Base-by-base conservation (phyloP, 2,113 vertebrate genomes). In the Protomyctophum bolini region DNA sequence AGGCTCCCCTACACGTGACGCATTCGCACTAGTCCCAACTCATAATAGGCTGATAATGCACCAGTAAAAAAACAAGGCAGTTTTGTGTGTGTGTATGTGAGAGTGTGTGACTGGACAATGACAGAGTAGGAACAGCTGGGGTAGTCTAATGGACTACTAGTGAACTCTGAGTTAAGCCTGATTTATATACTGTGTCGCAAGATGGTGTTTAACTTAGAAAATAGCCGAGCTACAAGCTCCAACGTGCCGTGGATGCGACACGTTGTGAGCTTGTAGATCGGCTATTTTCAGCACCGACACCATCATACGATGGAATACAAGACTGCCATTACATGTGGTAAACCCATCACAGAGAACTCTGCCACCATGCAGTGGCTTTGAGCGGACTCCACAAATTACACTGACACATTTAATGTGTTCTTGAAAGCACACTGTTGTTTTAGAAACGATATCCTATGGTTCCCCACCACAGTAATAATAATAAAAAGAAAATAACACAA, bases 341-440 rank as follows among this genome's bases (percentile, higher is more conserved):
- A 85, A 88, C 50, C 64, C 74, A 88, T 91, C 85, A 63, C 10
- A 61, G 10, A 57, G 11, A 50, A 63, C 57, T 70, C 21, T 45
- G 21, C 49, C 48, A 56, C 58, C 11, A 21, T 21, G 21, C 21
- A 2, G 63, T 33, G 33, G 60, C 67, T 69, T 69, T 68, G 7
- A 15, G 80, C 68, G 71, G 74, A 60, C 62, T 69, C 75, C 57
- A 64, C 74, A 58, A 55, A 67, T 79, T 79, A 82, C 69, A 29
- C 73, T 54, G 9, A 68, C 46, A 79, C 73, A 70, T 72, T 56
- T n/a, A 21, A 56, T 47, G 65, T 74, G 76, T 65, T 63, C 50
- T 62, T 65, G n/a, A 58, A 75, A 84, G 63, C 66, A 68, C 68
- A 64, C 69, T 84, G 78, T 84, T 87, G 63, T 82, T 88, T 81